Base-by-base conservation (phyloP, 2,797 vertebrate species). In the Platalea minor region DNA sequence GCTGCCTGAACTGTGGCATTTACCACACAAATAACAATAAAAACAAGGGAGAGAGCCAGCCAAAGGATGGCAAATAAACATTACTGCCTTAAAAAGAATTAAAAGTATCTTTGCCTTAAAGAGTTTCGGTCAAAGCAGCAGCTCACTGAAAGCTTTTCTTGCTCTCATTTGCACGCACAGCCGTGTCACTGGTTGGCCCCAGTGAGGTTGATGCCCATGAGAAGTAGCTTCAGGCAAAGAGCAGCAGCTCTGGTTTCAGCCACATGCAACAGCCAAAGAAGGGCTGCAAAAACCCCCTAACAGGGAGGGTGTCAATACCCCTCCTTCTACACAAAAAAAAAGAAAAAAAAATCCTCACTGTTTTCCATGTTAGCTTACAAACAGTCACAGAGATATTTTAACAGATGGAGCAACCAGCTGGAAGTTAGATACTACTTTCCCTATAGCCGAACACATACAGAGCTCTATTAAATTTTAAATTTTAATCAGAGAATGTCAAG, bases 401-500 rank as follows among this genome's bases (percentile, higher is more conserved):
- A 57, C 92, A 95, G 89, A 95, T 67, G 88, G 94, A 88, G 50
- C 85, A 75, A 57, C 65, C 94, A 94, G 94, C 89, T 95, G 88
- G 93, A 93, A 76, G 83, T 11, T 86, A 15, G 57, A 33, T 29
- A 41, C 54, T 29, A 1, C 88, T 63, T 88, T 59, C 59, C 88
- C 61, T 51, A 11, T 78, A 86, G 64, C 94, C 85, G 94, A 85
- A 96, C 89, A 90, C 93, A 92, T 33, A 83, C 45, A 64, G 72
- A 43, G 67, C 15, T 33, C 87, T 41, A 89, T 82, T 79, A 77
- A 93, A 94, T 95, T 95, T 76, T 79, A 75, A 94, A 87, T 93
- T 96, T 95, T 96, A 91, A 97, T 96, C 91, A 72, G 85, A 80
- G 67, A 77, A 93, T 35, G 70, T 84, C 93, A 94, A 88, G 80